Evolutionary conservation across 1,140 invertebrate genomes (phyloP).

Genomic region (Dicyema japonicum): DNA sequence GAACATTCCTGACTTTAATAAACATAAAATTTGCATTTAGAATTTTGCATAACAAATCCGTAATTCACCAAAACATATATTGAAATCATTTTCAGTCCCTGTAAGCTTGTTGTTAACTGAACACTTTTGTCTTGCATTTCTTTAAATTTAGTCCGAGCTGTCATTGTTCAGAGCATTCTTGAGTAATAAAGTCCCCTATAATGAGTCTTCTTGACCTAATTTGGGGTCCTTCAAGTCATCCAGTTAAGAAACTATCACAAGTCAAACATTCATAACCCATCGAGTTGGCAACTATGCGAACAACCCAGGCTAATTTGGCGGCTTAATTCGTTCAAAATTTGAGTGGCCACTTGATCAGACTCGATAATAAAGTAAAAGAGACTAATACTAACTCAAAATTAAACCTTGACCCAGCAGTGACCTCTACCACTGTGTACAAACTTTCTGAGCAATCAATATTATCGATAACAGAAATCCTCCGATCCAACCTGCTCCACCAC

Average conservation of each 20-base stretch:
- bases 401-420: slow-evolving; percentile 91
- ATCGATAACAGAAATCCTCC: slow-evolving; percentile 68
- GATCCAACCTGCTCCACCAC: no score
- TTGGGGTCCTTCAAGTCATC: no score
- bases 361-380: slow-evolving; percentile 94
- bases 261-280: no score
- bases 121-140: slow-evolving; percentile 42
- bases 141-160: slow-evolving; percentile 41
- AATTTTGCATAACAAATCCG: no score
- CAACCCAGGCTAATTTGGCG: slow-evolving; percentile 66
- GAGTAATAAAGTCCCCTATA: slow-evolving; percentile 89
- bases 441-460: slow-evolving; percentile 82
- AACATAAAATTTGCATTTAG: no score
- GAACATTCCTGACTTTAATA: no score
- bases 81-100: slow-evolving; percentile 24
- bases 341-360: slow-evolving; percentile 72
- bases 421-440: slow-evolving; percentile 89
- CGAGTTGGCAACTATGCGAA: no score
- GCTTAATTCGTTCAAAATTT: slow-evolving; percentile 92
- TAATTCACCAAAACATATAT: neutral
- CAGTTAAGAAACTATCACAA: no score
- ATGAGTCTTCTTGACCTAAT: slow-evolving; percentile 67
- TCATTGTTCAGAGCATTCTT: slow-evolving; percentile 62
- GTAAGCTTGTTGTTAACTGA: slow-evolving; percentile 43
- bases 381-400: slow-evolving; percentile 18